Evolutionary conservation across 2,797 vertebrate genomes (phyloP), one percentile per base, ranked within the genome.

Genomic region (Cirrhinus molitorella): DNA sequence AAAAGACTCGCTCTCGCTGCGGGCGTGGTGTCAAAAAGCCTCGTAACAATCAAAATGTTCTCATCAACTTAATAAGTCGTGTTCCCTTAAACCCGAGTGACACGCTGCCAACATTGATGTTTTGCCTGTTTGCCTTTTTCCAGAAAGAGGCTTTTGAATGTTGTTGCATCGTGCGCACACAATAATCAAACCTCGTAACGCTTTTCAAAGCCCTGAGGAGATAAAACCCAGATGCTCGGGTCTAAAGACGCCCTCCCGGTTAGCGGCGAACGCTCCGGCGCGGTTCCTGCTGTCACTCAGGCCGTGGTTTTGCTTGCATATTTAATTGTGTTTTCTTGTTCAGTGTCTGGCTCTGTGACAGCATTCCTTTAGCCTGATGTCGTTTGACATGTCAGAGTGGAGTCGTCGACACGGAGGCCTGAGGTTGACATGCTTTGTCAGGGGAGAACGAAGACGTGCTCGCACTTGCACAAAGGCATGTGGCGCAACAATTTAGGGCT

Each of bases 401-500:
- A 34, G 65, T 68, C 49, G 51, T 40, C 8, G 63, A 57, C 28
- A 55, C 9, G 3, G 73, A 81, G 10, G 88, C 86, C 74, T 85
- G 87, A 88, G 85, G 84, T 81, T 88, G 90, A 90, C 90, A 87
- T 53, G 90, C 88, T 92, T 90, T 90, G 89, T 90, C 87, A 79
- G 85, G 88, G 89, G 83, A 87, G 89, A 90, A 81, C 81, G 8
- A 49, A 88, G 90, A 93, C 92, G 65, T 88, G 91, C 88, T 92
- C 89, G 89, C 86, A 91, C 93, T 92, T 87, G 92, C 92, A 89
- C 85, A 81, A 55, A 85, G 83, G 85, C 91, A 89, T 91, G 91
- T 85, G 89, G 57, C 74, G 87, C 90, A 92, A 90, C 92, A 89
- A 92, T 92, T 92, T 91, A 93, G 92, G 91, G 92, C 89, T 88